phyloP scores from a whole-genome alignment of 2,113 vertebrate species.

The Cyphotilapia sp. region DNA sequence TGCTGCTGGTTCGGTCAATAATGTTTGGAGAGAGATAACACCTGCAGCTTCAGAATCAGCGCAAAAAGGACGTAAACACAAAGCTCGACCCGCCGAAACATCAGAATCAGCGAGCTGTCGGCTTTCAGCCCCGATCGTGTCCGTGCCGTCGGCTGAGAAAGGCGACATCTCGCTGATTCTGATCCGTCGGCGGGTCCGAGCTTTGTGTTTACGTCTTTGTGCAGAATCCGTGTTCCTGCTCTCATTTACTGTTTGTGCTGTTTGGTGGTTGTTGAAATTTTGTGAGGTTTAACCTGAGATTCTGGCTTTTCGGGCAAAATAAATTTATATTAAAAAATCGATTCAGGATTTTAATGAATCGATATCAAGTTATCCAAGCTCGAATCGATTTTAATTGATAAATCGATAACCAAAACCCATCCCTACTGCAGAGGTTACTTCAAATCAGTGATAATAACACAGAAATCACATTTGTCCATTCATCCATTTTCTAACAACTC shows the following conservation, averaged over 20 bases:
- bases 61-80: accelerated
- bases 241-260: accelerated
- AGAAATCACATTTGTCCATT: background rate
- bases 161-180: accelerated
- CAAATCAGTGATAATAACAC: background rate
- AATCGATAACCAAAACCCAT: accelerated
- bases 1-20: accelerated
- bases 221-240: background rate
- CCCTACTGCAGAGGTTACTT: background rate
- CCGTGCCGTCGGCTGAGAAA: background rate
- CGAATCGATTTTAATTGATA: background rate
- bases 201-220: accelerated
- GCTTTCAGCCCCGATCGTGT: background rate
- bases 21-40: accelerated
- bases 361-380: accelerated
- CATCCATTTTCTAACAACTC: background rate
- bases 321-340: accelerated
- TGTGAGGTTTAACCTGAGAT: accelerated
- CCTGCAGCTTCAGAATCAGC: accelerated
- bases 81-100: accelerated
- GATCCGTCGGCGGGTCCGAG: accelerated
- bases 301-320: accelerated
- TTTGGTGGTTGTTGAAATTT: background rate
- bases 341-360: background rate
- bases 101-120: accelerated